phyloP scores from a whole-genome alignment of 2,888 invertebrate genomes.

The Blastobasis lacticolella region DNA sequence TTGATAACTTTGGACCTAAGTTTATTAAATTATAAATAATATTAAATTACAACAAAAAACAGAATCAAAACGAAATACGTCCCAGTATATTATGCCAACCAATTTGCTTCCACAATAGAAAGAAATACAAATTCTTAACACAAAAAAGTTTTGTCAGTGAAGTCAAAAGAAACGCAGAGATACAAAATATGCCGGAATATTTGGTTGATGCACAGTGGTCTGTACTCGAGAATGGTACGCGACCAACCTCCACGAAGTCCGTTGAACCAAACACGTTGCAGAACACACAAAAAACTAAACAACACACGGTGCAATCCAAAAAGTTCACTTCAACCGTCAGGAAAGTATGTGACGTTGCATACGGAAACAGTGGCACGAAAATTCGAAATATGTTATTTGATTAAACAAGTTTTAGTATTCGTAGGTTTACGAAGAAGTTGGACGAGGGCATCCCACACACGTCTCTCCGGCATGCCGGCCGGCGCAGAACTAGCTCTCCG shows the following conservation, averaged over 20 bases:
- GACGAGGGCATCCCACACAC: constrained; percentile 38
- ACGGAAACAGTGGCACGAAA: constrained; percentile 20
- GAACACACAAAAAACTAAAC: constrained; percentile 69
- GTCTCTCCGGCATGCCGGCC: constrained; percentile 58
- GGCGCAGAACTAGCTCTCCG: constrained; percentile 66
- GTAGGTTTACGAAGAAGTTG: constrained; percentile 63
- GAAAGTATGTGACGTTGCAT: constrained; percentile 26
- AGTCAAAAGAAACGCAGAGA: constrained; percentile 12
- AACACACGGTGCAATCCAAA: constrained; percentile 39
- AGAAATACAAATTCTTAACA: too few relatives aligned
- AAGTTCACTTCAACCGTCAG: constrained; percentile 41
- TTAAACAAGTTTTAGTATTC: constrained; percentile 53
- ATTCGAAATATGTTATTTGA: constrained; percentile 29
- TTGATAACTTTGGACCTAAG: too few relatives aligned
- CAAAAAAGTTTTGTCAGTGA: too few relatives aligned
- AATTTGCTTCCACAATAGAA: too few relatives aligned
- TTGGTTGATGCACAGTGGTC: constrained; percentile 52
- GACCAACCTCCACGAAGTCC: constrained; percentile 70
- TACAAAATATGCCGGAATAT: constrained; percentile 46
- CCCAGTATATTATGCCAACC: too few relatives aligned
- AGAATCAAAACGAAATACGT: too few relatives aligned
- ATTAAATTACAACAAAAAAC: too few relatives aligned
- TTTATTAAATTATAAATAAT: too few relatives aligned
- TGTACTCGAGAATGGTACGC: constrained; percentile 49
- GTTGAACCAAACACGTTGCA: constrained; percentile 73